Evolutionary conservation across 2,113 vertebrate species (phyloP).

Genomic region (Ovis aries): ARS-UI_Ramb_v3.0 NC_056059.1:44834001-44834500

Average conservation of each 20-base stretch:
- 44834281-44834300: background rate
- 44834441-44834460: background rate
- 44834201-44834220: background rate
- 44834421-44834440: background rate
- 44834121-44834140: background rate
- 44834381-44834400: background rate
- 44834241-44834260: background rate
- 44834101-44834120: background rate
- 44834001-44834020: background rate
- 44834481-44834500: background rate
- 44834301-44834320: background rate
- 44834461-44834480: background rate
- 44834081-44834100: background rate
- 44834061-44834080: background rate
- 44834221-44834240: background rate
- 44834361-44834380: background rate
- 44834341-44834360: background rate
- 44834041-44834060: accelerated
- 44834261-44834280: background rate
- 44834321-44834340: background rate
- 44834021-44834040: background rate
- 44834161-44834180: background rate
- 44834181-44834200: background rate
- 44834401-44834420: background rate
- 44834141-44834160: background rate